These are phyloP conservation scores for Cephus runcator DNA, from an alignment of 2,888 invertebrate species.

Conservation along the genomic window DNA sequence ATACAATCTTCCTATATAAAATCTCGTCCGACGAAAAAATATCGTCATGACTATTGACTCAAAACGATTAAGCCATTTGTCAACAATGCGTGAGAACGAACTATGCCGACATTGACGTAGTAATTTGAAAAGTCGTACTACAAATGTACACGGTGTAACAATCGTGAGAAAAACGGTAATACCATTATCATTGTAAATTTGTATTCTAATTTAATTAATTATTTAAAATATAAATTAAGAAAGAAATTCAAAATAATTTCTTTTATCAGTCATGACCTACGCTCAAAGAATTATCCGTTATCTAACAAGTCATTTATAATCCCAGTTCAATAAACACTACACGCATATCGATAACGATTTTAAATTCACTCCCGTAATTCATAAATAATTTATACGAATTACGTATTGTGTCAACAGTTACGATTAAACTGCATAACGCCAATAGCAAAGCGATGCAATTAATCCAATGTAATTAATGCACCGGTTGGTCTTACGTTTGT, in stretches of 20 bases:
- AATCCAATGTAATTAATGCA: background rate
- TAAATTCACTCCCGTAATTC: background rate
- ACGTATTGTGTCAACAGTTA: background rate
- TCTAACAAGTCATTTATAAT: background rate
- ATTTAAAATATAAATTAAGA: background rate
- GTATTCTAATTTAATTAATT: background rate
- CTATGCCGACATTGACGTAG: background rate
- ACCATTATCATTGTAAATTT: too few relatives aligned
- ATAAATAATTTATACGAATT: background rate
- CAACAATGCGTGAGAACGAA: background rate
- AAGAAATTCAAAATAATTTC: background rate
- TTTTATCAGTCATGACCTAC: background rate
- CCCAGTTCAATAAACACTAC: background rate
- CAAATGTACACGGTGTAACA: too few relatives aligned
- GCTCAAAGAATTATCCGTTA: background rate
- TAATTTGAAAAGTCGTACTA: background rate
- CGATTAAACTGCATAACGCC: background rate
- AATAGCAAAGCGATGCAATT: background rate
- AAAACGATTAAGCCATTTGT: background rate
- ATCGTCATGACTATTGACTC: background rate
- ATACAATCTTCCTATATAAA: background rate
- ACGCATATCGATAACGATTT: background rate
- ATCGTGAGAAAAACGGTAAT: too few relatives aligned
- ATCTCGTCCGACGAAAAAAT: background rate
- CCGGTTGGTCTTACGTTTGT: background rate